Percentiles rank a stretch among this genome's conserved stretches.
These are phyloP conservation scores for Triplophysa tibetana DNA, from an alignment of 2,113 vertebrate genomes.

Conservation along the genomic window DNA sequence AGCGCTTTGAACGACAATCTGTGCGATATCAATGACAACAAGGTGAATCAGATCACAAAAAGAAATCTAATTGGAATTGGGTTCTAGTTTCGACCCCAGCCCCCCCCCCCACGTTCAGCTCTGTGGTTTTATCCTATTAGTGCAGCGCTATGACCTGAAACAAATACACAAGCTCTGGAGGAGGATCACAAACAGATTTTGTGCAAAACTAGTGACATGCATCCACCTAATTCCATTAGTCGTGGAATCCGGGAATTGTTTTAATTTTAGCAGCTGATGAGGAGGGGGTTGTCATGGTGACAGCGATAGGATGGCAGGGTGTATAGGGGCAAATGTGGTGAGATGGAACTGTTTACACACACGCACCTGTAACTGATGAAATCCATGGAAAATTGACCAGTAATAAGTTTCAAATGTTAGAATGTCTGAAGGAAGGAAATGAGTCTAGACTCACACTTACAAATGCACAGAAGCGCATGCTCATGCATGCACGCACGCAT, in stretches of 20 bases:
- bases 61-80: constrained; percentile 14
- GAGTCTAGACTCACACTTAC: not conserved
- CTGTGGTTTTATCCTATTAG: constrained; percentile 28
- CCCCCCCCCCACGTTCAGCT: not conserved
- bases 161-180: not conserved
- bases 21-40: constrained; percentile 2
- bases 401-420: constrained; percentile 5
- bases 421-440: not conserved
- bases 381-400: not conserved
- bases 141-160: constrained; percentile 34
- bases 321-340: not conserved
- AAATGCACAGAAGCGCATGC: not conserved
- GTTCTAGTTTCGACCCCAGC: not conserved
- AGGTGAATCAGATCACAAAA: constrained; percentile 7
- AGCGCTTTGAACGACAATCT: not conserved
- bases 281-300: constrained; percentile 45
- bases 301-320: constrained; percentile 6
- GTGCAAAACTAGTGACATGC: constrained; percentile 26
- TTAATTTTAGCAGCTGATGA: constrained; percentile 15
- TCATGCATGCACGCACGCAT: constrained; percentile 9
- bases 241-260: constrained; percentile 24
- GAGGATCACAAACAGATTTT: constrained; percentile 24
- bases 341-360: not conserved
- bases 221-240: constrained; percentile 29
- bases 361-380: not conserved